Evolutionary conservation across 2,113 vertebrate species (phyloP).

Genomic region (Chionis minor): DNA sequence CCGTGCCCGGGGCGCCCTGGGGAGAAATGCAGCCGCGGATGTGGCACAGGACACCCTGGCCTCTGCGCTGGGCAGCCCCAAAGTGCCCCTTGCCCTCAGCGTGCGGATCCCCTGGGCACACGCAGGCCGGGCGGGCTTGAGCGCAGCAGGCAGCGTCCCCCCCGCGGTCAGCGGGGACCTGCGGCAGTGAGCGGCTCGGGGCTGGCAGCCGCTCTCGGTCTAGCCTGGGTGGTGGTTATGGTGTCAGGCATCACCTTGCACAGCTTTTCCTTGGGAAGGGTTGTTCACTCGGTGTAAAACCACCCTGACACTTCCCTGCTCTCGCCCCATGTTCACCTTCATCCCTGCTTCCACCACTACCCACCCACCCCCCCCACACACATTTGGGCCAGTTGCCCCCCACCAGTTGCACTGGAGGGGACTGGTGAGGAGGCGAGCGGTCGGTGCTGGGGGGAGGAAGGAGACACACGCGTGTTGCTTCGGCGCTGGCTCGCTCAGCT

Average conservation of each 20-base stretch:
- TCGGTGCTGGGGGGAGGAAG: accelerated
- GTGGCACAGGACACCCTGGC: accelerated
- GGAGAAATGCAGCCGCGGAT: accelerated
- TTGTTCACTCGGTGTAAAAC: background rate
- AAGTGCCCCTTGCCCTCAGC: accelerated
- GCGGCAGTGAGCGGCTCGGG: accelerated
- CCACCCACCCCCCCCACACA: too few species aligned
- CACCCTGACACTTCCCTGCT: accelerated
- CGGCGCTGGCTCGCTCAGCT: constrained; percentile 8
- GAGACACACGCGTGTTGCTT: background rate
- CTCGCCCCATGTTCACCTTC: accelerated
- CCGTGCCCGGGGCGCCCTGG: accelerated
- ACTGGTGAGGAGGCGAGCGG: accelerated
- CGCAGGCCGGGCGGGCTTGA: accelerated
- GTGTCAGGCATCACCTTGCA: too few species aligned
- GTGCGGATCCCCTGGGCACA: accelerated
- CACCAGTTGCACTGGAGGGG: accelerated
- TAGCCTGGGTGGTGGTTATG: accelerated
- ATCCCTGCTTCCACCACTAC: background rate
- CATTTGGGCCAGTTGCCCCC: background rate
- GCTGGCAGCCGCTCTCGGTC: too few species aligned
- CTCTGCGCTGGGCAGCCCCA: accelerated
- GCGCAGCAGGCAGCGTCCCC: accelerated
- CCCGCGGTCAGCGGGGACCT: too few species aligned
- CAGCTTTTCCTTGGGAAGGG: background rate